Base-by-base conservation (phyloP, 64 coral and sea anemone species). In the Pachyseris speciosa region DNA sequence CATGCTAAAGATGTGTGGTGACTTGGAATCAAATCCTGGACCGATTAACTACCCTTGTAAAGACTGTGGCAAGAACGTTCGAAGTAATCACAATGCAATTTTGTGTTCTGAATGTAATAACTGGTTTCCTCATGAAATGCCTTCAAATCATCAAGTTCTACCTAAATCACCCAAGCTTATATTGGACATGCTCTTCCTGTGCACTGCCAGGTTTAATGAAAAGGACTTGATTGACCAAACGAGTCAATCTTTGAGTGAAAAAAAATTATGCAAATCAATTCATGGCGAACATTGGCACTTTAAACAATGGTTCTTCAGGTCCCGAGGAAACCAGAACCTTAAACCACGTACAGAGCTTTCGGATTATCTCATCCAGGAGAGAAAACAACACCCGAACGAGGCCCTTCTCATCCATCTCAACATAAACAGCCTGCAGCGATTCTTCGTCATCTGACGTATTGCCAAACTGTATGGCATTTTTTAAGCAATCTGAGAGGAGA, bases 391-490 rank as follows among this genome's bases (percentile, higher is more conserved):
- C n/a, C n/a, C n/a, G n/a, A n/a, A n/a, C n/a, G n/a, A n/a, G n/a
- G n/a, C n/a, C n/a, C n/a, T n/a, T n/a, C n/a, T n/a, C n/a, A n/a
- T n/a, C n/a, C n/a, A n/a, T n/a, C n/a, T n/a, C n/a, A n/a, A n/a
- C n/a, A n/a, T n/a, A n/a, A n/a, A n/a, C n/a, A n/a, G n/a, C n/a
- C n/a, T n/a, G n/a, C n/a, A n/a, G n/a, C n/a, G 40, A 79, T 89
- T 52, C 51, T 89, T 43, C 87, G 71, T 78, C 69, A 89, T 27
- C 48, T 89, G 26, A 89, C 72, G 16, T 89, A 89, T 73, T 89
- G 87, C 45, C 71, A 78, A 50, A 59, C 43, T 51, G 87, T 89
- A 24, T 89, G 87, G 87, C 70, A 89, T 28, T 89, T 89, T 89
- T 89, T 72, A 34, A 37, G 48, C 22, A 55, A 43, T 72, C 69